A percentile compares a stretch with the other conserved stretches of the same genome.
Evolutionary conservation across 92 coral and sea anemone genomes (phyloP).

Genomic region (Umimayanthus chanpuru): DNA sequence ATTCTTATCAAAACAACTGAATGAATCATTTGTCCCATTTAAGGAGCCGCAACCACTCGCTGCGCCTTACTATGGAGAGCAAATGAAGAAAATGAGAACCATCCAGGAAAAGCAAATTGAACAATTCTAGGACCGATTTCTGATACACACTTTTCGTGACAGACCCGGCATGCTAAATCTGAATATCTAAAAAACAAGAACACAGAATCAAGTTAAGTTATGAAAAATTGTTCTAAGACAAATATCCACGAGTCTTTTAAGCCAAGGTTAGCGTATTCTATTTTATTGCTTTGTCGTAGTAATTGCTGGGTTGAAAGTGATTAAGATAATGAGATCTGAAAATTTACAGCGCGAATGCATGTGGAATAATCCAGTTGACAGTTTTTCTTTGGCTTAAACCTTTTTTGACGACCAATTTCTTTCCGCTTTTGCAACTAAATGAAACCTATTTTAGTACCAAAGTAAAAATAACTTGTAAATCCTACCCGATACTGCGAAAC

Average conservation of each 20-base stretch:
- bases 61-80: too few species aligned
- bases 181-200: too few species aligned
- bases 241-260: conserved; percentile 2
- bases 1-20: too few species aligned
- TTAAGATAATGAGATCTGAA: conserved; percentile 26
- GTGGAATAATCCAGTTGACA: background rate
- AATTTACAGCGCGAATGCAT: background rate
- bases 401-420: too few species aligned
- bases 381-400: background rate
- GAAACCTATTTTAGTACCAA: background rate
- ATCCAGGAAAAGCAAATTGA: too few species aligned
- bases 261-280: conserved; percentile 11
- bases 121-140: too few species aligned
- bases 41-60: background rate
- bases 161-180: background rate
- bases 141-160: background rate
- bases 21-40: background rate
- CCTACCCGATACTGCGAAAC: background rate
- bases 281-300: conserved; percentile 3
- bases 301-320: conserved; percentile 14
- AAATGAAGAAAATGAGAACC: background rate
- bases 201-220: background rate
- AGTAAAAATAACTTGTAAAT: background rate
- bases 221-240: background rate
- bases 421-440: background rate